Conservation (phyloP, 92 coral and sea anemone genomes). For the Virgularia gustaviana region DNA sequence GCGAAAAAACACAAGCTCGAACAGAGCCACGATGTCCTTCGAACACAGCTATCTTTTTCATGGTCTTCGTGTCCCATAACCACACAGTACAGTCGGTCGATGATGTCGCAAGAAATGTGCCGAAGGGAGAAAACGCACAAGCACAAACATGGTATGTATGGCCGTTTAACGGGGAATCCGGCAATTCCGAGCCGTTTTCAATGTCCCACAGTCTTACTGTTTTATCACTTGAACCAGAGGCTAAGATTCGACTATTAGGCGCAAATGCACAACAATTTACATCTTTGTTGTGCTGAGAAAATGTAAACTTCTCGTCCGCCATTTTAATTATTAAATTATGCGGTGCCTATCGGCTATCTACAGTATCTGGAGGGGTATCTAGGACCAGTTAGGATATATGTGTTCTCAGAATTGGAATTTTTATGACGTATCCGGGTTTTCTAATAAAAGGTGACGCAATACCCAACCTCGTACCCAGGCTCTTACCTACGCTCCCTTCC, state of each 20-base stretch:
- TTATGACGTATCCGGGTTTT: background rate
- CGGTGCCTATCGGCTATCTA: no score
- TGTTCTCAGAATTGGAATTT: no score
- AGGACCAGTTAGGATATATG: no score
- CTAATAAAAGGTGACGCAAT: background rate
- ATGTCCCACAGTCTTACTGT: slow-evolving; percentile 90
- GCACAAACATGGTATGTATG: slow-evolving; percentile 85
- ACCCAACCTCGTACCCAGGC: no score
- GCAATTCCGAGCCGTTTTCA: slow-evolving; percentile 73
- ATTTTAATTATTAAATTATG: slow-evolving; percentile 41
- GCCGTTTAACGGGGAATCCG: slow-evolving; percentile 81
- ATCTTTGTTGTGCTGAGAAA: slow-evolving; percentile 79
- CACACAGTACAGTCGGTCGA: slow-evolving; percentile 86
- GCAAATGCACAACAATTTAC: slow-evolving; percentile 87
- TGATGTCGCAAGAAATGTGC: slow-evolving; percentile 88
- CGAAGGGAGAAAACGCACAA: slow-evolving; percentile 92
- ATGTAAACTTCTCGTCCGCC: slow-evolving; percentile 68
- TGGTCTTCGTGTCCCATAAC: slow-evolving; percentile 84
- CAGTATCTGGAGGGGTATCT: no score
- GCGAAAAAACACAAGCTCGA: slow-evolving; percentile 85
- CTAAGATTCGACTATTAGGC: slow-evolving; percentile 81
- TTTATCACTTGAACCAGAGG: slow-evolving; percentile 91
- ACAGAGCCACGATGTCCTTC: slow-evolving; percentile 93
- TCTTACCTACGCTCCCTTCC: no score
- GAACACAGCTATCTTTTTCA: slow-evolving; percentile 68